Evolutionary conservation across 2,797 vertebrate species (phyloP).

Genomic region (Syngnathus rostellatus): DNA sequence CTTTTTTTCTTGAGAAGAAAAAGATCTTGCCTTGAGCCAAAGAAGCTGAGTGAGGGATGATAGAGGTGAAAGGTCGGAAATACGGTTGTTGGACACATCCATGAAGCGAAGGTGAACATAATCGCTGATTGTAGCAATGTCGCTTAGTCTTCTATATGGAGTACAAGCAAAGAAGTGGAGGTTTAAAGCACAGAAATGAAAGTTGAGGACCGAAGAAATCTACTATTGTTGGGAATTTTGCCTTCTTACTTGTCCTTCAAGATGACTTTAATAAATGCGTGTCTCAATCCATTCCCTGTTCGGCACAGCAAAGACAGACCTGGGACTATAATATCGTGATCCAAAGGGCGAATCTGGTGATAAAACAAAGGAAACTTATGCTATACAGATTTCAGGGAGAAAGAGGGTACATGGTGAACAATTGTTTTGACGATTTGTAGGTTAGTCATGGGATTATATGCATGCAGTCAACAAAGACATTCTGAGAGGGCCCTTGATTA

Average conservation of each 20-base stretch:
- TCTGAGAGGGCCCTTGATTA: too few species aligned
- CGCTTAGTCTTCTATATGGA: conserved; percentile 75
- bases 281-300: conserved; percentile 67
- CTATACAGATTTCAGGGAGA: neutral
- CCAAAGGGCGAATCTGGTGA: conserved; percentile 58
- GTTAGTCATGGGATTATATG: neutral
- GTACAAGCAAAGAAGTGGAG: neutral
- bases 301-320: conserved; percentile 80
- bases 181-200: too few species aligned
- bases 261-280: conserved; percentile 82
- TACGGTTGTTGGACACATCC: conserved; percentile 82
- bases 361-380: conserved; percentile 16
- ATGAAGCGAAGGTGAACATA: conserved; percentile 86
- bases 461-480: too few species aligned
- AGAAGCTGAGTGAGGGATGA: conserved; percentile 78
- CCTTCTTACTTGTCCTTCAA: conserved; percentile 55
- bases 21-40: conserved; percentile 76
- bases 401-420: neutral
- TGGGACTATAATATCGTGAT: conserved; percentile 65
- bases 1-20: neutral
- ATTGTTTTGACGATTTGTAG: neutral
- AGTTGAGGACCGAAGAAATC: neutral
- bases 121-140: conserved; percentile 70
- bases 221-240: neutral
- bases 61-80: conserved; percentile 79